Evolutionary conservation across 2,888 invertebrate species (phyloP), one percentile per base, ranked within the genome.

Genomic region (Dryobota labecula): DNA sequence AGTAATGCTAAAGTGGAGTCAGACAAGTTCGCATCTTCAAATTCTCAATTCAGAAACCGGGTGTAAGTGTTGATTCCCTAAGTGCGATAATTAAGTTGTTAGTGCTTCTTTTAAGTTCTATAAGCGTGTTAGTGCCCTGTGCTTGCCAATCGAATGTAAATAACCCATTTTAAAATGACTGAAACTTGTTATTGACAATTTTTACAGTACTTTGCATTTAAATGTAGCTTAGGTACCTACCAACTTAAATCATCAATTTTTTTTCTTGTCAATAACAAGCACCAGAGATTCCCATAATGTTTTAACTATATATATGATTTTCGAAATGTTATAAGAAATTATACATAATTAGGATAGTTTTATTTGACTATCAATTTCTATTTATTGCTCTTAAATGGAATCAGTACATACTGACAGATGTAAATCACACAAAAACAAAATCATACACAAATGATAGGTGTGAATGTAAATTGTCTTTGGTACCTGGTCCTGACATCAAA

Each of bases 121-220:
- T 51, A 80, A 80, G 80, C 80, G 77, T 73, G 81, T 73, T 7
- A 56, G 80, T 80, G 80, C 70, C 70, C 57, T 57, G 64, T 77
- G 77, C 77, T 62, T 38, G 41, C 30, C 53, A 54, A 56, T 60
- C 24, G 24, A 38, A 33, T 49, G 15, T n/a, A 43, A 63, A 43
- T 18, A 58, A 49, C 13, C 27, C 24, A 41, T 30, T 45, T 18
- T 4, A 20, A 36, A 18, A 38, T 13, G 0, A 36, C 72, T 70
- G 51, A 18, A 70, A 65, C 63, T 72, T 20, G 36, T 60, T 90
- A 66, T 45, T 51, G 57, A 70, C 61, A 30, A 7, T 15, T 18
- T 49, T 47, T 51, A 33, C 27, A n/a, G 24, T 24, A 13, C 2
- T n/a, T 8, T 45, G 9, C 18, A 33, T 45, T 18, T 18, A 24